Evolutionary conservation across 1,140 invertebrate genomes (phyloP), one percentile per base, ranked within the genome.

Genomic region (Chrysopa pallens): DNA sequence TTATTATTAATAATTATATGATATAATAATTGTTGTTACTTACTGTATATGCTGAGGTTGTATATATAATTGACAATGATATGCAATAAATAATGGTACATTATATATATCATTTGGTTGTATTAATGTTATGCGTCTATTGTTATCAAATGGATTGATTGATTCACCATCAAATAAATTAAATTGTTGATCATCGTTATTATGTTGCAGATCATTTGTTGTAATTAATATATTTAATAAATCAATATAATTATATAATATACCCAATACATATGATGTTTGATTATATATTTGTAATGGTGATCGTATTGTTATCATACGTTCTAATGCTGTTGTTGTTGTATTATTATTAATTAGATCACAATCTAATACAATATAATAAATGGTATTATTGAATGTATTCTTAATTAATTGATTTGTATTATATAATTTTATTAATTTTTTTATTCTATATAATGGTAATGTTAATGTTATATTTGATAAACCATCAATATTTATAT

Each of bases 221-320:
- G 72, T 14, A 83, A 56, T 17, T 78, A 68, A 8, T 74, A n/a
- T n/a, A n/a, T n/a, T n/a, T n/a, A n/a, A n/a, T n/a, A n/a, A n/a
- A n/a, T n/a, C n/a, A n/a, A n/a, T 67, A 38, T 78, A 80, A 48
- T 79, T 74, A 56, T 84, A 84, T 50, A 77, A 76, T 31, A 87
- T 58, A 42, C 78, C 78, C 14, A 89, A 57, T 0, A 81, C 68
- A 50, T 80, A 78, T 1, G 76, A 76, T 6, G 84, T 79, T 53
- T 84, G 78, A 61, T 89, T 89, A 47, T 50, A 59, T 61, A 84
- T 82, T 72, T 81, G 76, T 14, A 87, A 57, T 1, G 84, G 84
- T 15, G 84, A 85, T 49, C 77, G 60, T 7, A 86, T 68, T 4
- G 67, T 70, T 15, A 84, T 74, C 36, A 66, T 73, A 50, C 71